Evolutionary conservation across 2,888 invertebrate species (phyloP).

Genomic region (Mesochorus sp.): DNA sequence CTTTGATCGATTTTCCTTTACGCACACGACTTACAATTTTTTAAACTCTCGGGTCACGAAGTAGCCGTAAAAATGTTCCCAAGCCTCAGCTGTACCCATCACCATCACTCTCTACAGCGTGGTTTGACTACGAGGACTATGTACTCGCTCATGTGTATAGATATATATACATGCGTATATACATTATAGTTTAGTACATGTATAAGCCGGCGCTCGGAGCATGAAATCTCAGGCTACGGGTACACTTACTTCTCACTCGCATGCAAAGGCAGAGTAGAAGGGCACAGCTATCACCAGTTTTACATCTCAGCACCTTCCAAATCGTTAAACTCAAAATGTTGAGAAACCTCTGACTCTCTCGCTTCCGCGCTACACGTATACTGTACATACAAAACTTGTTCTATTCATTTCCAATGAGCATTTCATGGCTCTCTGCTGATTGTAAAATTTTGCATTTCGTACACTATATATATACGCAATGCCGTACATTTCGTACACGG

Average conservation of each 20-base stretch:
- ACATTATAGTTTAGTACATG: background rate
- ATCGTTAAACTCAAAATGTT: conserved; percentile 55
- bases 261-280: conserved; percentile 9
- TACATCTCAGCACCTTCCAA: conserved; percentile 57
- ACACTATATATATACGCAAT: background rate
- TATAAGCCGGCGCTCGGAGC: background rate
- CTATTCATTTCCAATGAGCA: conserved; percentile 41
- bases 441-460: conserved; percentile 36
- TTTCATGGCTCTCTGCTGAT: conserved; percentile 38
- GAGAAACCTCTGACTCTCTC: conserved; percentile 3
- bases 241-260: conserved; percentile 26
- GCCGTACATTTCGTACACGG: background rate
- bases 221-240: conserved; percentile 25
- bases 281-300: conserved; percentile 34
- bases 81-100: conserved; percentile 42
- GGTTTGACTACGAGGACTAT: conserved; percentile 50
- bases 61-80: conserved; percentile 55
- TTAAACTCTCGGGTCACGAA: conserved; percentile 50
- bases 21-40: conserved; percentile 25
- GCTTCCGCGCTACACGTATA: background rate
- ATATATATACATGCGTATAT: background rate
- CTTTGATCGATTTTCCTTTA: conserved; percentile 23
- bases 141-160: background rate
- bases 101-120: conserved; percentile 40
- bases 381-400: background rate